phyloP scores from a whole-genome alignment of 1,140 invertebrate species.

The Anastrepha obliqua region DNA sequence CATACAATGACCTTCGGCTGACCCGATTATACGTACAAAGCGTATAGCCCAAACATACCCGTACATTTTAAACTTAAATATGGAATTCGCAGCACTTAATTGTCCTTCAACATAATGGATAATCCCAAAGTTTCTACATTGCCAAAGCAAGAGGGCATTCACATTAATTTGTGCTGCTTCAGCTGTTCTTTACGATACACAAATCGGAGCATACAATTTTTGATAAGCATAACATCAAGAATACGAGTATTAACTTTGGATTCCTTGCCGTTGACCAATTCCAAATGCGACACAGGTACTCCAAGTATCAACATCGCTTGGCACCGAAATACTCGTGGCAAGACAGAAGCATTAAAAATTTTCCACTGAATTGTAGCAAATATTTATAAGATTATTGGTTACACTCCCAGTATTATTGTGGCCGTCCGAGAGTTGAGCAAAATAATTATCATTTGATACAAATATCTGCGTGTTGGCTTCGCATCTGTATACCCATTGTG shows the following conservation, averaged over 20 bases:
- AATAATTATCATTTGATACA: slow-evolving; percentile 6
- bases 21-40: too few relatives aligned
- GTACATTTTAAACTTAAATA: too few relatives aligned
- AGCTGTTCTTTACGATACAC: background rate
- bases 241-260: slow-evolving; percentile 35
- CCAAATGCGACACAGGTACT: background rate
- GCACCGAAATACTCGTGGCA: background rate
- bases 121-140: slow-evolving; percentile 2
- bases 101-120: background rate
- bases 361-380: slow-evolving; percentile 23
- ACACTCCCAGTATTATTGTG: background rate
- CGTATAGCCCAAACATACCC: too few relatives aligned
- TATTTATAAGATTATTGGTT: slow-evolving; percentile 21
- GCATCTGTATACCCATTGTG: too few relatives aligned
- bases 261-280: background rate
- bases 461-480: background rate
- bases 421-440: background rate
- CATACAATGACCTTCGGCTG: too few relatives aligned
- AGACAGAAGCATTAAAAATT: slow-evolving; percentile 11
- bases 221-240: slow-evolving; percentile 46
- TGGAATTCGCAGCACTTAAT: background rate
- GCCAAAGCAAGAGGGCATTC: slow-evolving; percentile 34
- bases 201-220: background rate
- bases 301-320: background rate
- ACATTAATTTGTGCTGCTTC: slow-evolving; percentile 25